These are phyloP conservation scores for Pyrgus malvae DNA, from an alignment of 2,888 invertebrate genomes.

Conservation along the genomic window DNA sequence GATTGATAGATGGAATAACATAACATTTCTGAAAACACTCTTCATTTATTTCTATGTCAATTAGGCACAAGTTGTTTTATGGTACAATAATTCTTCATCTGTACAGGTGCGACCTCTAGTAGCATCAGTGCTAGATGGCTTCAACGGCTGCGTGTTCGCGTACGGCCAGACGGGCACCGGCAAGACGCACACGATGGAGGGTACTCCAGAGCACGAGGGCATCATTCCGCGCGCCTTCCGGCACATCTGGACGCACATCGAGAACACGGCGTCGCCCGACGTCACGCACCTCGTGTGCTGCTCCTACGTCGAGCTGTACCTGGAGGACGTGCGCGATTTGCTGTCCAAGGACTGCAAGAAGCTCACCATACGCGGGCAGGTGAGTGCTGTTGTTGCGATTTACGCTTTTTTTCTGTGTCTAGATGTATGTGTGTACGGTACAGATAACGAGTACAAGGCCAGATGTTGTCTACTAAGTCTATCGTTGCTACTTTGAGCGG, in stretches of 20 bases:
- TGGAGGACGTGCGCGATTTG: constrained; percentile 91
- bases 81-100: neutral
- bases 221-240: constrained; percentile 98
- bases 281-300: constrained; percentile 97
- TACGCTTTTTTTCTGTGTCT: too few relatives aligned
- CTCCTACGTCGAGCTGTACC: constrained; percentile 98
- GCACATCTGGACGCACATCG: constrained; percentile 98
- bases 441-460: too few relatives aligned
- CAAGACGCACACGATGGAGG: constrained; percentile 89
- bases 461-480: too few relatives aligned
- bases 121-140: constrained; percentile 97
- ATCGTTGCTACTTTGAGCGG: too few relatives aligned
- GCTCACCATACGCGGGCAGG: constrained; percentile 83
- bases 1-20: too few relatives aligned
- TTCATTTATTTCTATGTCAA: neutral
- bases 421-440: too few relatives aligned
- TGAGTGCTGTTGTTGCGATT: constrained; percentile 38
- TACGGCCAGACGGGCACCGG: constrained; percentile 99
- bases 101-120: constrained; percentile 91
- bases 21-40: too few relatives aligned
- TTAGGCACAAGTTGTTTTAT: neutral
- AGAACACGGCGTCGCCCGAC: constrained; percentile 90
- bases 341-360: constrained; percentile 89
- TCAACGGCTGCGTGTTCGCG: constrained; percentile 99
- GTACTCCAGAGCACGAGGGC: constrained; percentile 86